Conservation (phyloP, 2,797 vertebrate genomes). For the Tympanoctomys barrerae region DNA sequence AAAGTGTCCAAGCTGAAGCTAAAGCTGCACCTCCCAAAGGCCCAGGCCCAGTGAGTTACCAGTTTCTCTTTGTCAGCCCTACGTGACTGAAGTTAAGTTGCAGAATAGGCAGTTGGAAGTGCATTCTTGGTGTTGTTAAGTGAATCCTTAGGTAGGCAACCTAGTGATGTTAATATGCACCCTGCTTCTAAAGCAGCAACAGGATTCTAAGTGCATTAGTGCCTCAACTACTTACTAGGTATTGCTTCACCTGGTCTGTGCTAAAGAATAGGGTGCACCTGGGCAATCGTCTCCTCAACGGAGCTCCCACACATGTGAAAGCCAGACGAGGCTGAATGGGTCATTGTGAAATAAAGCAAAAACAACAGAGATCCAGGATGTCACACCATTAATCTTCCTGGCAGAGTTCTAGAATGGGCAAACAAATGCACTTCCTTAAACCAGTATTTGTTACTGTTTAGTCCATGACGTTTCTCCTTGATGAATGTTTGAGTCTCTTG, state of each 20-base stretch:
- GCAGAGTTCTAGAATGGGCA: neutral
- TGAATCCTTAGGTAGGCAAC: neutral
- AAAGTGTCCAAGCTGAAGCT: neutral
- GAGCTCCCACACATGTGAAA: neutral
- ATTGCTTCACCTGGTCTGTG: neutral
- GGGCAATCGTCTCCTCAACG: neutral
- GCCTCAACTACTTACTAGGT: neutral
- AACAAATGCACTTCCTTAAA: neutral
- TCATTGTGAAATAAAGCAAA: conserved; percentile 5
- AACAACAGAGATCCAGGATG: neutral
- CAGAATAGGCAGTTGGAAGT: neutral
- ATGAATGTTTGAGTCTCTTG: neutral
- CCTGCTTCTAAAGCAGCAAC: neutral
- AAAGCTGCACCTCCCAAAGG: neutral
- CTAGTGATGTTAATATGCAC: neutral
- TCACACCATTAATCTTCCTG: neutral
- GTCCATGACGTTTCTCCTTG: neutral
- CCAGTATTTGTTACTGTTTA: neutral
- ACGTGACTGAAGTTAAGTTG: neutral
- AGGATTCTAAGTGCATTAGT: neutral
- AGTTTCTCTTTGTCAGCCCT: neutral
- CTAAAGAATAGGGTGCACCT: neutral
- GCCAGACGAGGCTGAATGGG: neutral
- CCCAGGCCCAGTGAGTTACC: neutral
- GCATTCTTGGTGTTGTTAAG: neutral